phyloP scores from a whole-genome alignment of 2,888 invertebrate species.

The Prosopocoilus inquinatus region DNA sequence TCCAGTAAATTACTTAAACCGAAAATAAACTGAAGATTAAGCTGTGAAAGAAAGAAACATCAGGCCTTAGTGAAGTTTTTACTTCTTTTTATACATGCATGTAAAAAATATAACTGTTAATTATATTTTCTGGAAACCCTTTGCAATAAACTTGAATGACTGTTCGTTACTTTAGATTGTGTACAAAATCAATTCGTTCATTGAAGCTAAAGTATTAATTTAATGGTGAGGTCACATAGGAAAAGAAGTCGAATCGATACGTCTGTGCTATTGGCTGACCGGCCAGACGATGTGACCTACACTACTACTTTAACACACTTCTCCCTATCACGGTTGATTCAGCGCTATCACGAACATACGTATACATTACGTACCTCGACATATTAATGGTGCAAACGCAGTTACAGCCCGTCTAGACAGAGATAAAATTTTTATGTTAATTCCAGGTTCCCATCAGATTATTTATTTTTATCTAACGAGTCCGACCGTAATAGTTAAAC shows the following conservation, averaged over 20 bases:
- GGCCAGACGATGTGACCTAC: slow-evolving; percentile 46
- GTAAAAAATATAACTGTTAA: no score
- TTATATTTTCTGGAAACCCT: no score
- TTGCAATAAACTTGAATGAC: no score
- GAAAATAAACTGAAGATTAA: no score
- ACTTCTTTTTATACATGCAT: no score
- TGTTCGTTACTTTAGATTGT: no score
- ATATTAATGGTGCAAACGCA: slow-evolving; percentile 20
- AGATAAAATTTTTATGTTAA: slow-evolving; percentile 18
- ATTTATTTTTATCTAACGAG: slow-evolving; percentile 14
- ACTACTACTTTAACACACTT: slow-evolving; percentile 20
- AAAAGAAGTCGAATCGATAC: slow-evolving; percentile 1
- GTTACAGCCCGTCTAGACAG: slow-evolving; percentile 17
- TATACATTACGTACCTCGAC: slow-evolving; percentile 10
- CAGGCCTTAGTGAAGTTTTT: no score
- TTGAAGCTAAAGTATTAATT: no score
- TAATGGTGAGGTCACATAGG: neutral
- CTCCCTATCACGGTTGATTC: slow-evolving; percentile 3
- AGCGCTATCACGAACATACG: slow-evolving; percentile 1
- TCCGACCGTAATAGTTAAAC: neutral
- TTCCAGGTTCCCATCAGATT: slow-evolving; percentile 17
- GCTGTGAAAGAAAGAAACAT: no score
- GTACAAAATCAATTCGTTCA: no score
- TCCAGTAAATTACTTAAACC: no score
- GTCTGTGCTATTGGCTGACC: slow-evolving; percentile 24